Evolutionary conservation across 1,140 invertebrate genomes (phyloP).

Genomic region (Zophobas morio): DNA sequence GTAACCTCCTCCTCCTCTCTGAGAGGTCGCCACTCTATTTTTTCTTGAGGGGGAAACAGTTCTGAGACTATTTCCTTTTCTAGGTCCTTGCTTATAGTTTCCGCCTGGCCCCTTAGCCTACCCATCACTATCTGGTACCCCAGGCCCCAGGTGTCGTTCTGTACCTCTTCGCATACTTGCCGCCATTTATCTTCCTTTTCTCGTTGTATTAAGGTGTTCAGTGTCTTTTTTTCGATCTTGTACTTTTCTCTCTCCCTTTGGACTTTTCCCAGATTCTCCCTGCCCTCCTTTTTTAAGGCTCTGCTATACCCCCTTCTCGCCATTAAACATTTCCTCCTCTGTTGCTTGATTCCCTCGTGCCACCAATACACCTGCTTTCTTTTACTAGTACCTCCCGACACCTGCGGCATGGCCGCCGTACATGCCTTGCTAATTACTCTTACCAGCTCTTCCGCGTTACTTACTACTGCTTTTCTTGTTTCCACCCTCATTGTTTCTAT

Average conservation of each 20-base stretch:
- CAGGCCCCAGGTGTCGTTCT: neutral
- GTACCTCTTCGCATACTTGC: neutral
- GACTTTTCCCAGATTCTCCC: neutral
- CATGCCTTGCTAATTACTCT: neutral
- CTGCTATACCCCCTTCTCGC: neutral
- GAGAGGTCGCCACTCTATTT: neutral
- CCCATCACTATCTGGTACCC: neutral
- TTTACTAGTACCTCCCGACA: neutral
- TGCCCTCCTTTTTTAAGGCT: no score
- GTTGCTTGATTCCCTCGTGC: neutral
- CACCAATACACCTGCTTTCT: constrained; percentile 1
- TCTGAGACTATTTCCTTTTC: neutral
- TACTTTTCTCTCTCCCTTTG: neutral
- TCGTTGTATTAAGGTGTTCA: neutral
- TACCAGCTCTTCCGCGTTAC: neutral
- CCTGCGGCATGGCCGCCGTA: neutral
- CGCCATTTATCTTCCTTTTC: neutral
- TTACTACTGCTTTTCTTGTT: neutral
- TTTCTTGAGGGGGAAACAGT: neutral
- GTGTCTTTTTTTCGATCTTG: constrained; percentile 12
- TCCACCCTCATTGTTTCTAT: neutral
- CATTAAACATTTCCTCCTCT: neutral
- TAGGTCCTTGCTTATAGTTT: neutral
- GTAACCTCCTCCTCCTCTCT: neutral
- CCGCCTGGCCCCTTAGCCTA: neutral